Evolutionary conservation across 2,113 vertebrate genomes (phyloP), one percentile per base, ranked within the genome.

Genomic region (Athene cunicularia): DNA sequence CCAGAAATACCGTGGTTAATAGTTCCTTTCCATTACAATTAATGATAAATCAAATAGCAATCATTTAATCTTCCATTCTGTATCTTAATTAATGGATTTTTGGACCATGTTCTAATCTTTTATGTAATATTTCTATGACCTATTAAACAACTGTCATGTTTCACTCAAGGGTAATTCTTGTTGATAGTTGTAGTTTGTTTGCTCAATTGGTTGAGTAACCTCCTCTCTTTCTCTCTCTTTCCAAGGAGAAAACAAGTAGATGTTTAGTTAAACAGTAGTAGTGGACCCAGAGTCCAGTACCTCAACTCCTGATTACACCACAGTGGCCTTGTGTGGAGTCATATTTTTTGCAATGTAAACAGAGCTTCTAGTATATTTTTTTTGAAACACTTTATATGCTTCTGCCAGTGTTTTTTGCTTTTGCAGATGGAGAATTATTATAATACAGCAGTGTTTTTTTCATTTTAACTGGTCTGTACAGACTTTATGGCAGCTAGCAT

Each of bases 391-490:
- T 90, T 81, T 11, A 17, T 35, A 12, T 41, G 28, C 56, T 70
- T 80, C 70, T 79, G 26, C 27, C 24, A 30, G 17, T 1, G 2
- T 28, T 84, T 43, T 41, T 47, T 82, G 19, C 6, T 15, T 63
- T 49, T 81, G 43, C 9, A 93, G 56, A 8, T 50, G 12, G 12
- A 49, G 11, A 80, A 63, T 22, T 63, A 16, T 62, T 60, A 23
- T 6, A 53, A n/a, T 30, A 35, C 15, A 32, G 6, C 5, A 12
- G 8, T 0, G 0, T 5, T 18, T 64, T 64, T 71, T 77, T 56
- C 15, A 33, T 62, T 74, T 64, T 68, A 80, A 43, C 19, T 76
- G 12, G 5, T 68, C 35, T 73, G 5, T 35, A 16, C 28, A 66
- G 47, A 41, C 14, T 68, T 81, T 9, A 20, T 1, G 2, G 50